These are phyloP conservation scores for Drosophila arawakana DNA, from an alignment of 1,140 invertebrate species.

Conservation along the genomic window DNA sequence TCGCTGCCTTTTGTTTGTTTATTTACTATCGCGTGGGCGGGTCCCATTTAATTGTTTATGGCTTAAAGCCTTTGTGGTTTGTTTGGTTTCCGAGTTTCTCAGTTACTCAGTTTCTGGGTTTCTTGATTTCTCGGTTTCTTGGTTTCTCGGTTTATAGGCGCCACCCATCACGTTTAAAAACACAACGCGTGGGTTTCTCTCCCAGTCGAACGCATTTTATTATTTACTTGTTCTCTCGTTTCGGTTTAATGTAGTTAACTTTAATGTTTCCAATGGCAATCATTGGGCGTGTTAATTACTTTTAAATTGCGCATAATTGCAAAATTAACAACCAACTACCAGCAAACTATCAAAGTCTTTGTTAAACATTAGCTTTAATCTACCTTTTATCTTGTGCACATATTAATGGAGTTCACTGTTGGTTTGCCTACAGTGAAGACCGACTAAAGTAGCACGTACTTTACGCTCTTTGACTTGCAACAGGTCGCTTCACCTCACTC, in stretches of 20 bases:
- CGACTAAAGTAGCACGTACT: background rate
- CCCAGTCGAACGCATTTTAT: conserved; percentile 21
- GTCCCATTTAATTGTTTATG: conserved; percentile 70
- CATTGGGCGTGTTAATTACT: conserved; percentile 67
- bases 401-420: background rate
- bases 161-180: conserved; percentile 32
- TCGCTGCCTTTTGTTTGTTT: conserved; percentile 8
- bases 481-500: background rate
- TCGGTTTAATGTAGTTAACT: conserved; percentile 11
- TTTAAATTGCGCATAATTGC: conserved; percentile 77
- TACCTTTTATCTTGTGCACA: background rate
- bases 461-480: background rate
- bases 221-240: conserved; percentile 1
- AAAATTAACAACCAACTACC: conserved; percentile 38
- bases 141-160: conserved; percentile 20
- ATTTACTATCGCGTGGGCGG: conserved; percentile 41
- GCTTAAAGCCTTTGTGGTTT: conserved; percentile 32
- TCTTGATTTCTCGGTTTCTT: background rate
- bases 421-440: background rate
- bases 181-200: conserved; percentile 40
- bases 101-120: background rate
- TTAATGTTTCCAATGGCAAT: conserved; percentile 33
- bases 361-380: background rate
- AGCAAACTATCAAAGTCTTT: background rate
- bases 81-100: background rate